Percentiles rank a stretch among this genome's conserved stretches.
phyloP scores from a whole-genome alignment of 35 echinoderm and acorn worm species.

The Heliocidaris tuberculata region DNA sequence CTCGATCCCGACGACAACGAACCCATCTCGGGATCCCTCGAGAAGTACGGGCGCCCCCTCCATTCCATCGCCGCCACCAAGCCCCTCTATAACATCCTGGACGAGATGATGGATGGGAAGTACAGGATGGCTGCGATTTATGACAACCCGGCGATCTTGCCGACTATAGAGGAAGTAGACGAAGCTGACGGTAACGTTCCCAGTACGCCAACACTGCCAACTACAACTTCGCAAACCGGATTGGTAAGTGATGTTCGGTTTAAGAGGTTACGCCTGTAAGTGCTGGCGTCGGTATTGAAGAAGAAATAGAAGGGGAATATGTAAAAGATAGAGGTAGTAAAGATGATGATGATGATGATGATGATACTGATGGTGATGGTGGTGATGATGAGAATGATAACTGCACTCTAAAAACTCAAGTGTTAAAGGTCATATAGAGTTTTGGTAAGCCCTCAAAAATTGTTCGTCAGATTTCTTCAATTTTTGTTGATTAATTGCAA shows the following conservation, averaged over 20 bases:
- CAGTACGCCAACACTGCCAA: not conserved
- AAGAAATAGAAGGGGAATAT: too few species aligned
- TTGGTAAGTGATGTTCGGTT: not conserved
- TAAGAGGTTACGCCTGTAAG: not conserved
- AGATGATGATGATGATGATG: not conserved
- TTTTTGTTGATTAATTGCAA: too few species aligned
- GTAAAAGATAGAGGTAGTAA: not conserved
- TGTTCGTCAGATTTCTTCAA: too few species aligned
- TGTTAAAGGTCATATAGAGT: too few species aligned
- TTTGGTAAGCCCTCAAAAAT: too few species aligned
- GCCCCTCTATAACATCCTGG: constrained; percentile 70
- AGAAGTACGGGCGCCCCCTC: constrained; percentile 56
- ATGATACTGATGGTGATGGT: not conserved
- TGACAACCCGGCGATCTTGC: not conserved
- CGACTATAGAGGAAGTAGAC: not conserved
- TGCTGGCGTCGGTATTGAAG: not conserved
- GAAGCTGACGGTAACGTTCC: not conserved
- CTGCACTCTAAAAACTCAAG: too few species aligned
- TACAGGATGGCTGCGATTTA: constrained; percentile 68
- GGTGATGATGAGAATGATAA: not conserved
- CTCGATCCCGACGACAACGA: constrained; percentile 53
- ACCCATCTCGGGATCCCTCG: constrained; percentile 43
- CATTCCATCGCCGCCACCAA: constrained; percentile 49
- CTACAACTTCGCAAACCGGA: not conserved
- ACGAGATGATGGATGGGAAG: constrained; percentile 71